phyloP scores from a whole-genome alignment of 1,140 invertebrate genomes.

The Drosophila pseudoananassae region DNA sequence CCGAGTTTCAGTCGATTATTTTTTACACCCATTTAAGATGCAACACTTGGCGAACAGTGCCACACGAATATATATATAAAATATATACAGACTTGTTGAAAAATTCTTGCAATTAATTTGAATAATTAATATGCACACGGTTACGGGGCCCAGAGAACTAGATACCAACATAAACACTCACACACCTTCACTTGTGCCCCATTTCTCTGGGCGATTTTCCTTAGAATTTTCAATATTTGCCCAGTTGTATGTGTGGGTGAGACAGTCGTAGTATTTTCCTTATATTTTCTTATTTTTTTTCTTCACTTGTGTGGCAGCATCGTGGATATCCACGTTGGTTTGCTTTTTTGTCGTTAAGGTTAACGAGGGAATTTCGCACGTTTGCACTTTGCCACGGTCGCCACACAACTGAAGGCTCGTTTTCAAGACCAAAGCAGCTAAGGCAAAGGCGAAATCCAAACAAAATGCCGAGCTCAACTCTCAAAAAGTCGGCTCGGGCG shows the following conservation, averaged over 20 bases:
- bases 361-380: slow-evolving; percentile 67
- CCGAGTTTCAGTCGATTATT: slow-evolving; percentile 34
- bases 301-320: slow-evolving; percentile 59
- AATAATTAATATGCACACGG: slow-evolving; percentile 75
- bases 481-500: slow-evolving; percentile 15
- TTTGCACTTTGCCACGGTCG: slow-evolving; percentile 68
- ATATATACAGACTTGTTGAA: slow-evolving; percentile 50
- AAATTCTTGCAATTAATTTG: slow-evolving; percentile 72
- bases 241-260: slow-evolving; percentile 13
- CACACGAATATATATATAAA: not conserved
- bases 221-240: slow-evolving; percentile 64
- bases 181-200: slow-evolving; percentile 69
- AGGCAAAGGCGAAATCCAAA: slow-evolving; percentile 23
- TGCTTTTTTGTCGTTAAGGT: slow-evolving; percentile 27
- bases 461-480: slow-evolving; percentile 46
- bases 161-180: slow-evolving; percentile 44
- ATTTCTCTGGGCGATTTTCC: slow-evolving; percentile 61
- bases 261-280: slow-evolving; percentile 31
- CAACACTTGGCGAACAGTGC: slow-evolving; percentile 29
- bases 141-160: slow-evolving; percentile 19
- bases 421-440: slow-evolving; percentile 32
- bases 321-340: slow-evolving; percentile 58
- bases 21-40: slow-evolving; percentile 46
- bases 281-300: slow-evolving; percentile 26
- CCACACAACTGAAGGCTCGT: slow-evolving; percentile 66